A percentile compares a stretch with the other conserved stretches of the same genome.
Conservation (phyloP, 1,140 invertebrate species). For the Dreissena rostriformis region DNA sequence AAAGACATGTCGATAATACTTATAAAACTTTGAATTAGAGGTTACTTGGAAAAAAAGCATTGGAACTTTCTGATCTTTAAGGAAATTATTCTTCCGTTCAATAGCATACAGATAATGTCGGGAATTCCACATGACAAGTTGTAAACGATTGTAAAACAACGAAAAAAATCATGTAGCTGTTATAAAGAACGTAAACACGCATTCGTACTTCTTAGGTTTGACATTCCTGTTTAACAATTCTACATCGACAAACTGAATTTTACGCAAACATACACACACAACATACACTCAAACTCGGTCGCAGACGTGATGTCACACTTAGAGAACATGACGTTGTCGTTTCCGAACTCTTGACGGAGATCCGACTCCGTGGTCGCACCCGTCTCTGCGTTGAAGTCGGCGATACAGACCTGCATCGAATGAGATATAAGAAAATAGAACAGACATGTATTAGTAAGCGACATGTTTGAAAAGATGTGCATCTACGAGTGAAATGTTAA, state of each 20-base stretch:
- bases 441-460: no score
- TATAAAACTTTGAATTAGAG: not conserved
- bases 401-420: conserved; percentile 44
- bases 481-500: no score
- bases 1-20: not conserved
- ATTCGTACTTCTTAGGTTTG: no score
- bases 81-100: not conserved
- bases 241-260: not conserved
- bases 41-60: not conserved
- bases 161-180: not conserved
- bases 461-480: no score
- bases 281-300: conserved; percentile 27
- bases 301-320: conserved; percentile 44
- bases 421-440: no score
- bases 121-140: not conserved
- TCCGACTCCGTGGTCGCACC: conserved; percentile 14
- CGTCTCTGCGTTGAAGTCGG: conserved; percentile 20
- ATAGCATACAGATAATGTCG: not conserved
- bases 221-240: not conserved
- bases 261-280: not conserved
- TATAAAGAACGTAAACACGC: not conserved
- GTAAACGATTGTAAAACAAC: not conserved
- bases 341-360: conserved; percentile 23
- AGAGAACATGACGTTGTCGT: conserved; percentile 43
- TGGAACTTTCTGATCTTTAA: not conserved